Percentiles rank a stretch among this genome's conserved stretches.
Conservation (phyloP, 2,113 vertebrate genomes). For the Hippocampus comes region DNA sequence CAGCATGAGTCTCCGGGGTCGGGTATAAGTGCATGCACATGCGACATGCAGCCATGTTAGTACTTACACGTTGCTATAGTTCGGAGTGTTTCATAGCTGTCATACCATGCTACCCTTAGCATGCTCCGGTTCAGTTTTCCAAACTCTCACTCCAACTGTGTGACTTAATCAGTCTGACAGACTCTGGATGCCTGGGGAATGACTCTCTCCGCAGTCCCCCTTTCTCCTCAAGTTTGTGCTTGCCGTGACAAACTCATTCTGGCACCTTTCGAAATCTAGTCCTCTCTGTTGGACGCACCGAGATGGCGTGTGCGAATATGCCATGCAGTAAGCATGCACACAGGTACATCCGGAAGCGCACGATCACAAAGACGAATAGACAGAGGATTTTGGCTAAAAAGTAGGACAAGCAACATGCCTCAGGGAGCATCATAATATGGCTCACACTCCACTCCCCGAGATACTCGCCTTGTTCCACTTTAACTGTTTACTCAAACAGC, state of each 20-base stretch:
- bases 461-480: conserved; percentile 15
- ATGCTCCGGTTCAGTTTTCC: conserved; percentile 69
- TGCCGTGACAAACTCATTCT: conserved; percentile 81
- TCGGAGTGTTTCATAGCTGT: conserved; percentile 54
- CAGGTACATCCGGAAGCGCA: conserved; percentile 20
- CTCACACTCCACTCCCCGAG: conserved; percentile 30
- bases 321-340: conserved; percentile 24
- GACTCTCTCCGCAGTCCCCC: conserved; percentile 66
- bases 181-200: conserved; percentile 80
- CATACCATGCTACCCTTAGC: conserved; percentile 48
- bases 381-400: conserved; percentile 27
- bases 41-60: conserved; percentile 49
- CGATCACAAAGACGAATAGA: conserved; percentile 28
- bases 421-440: conserved; percentile 11
- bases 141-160: conserved; percentile 69
- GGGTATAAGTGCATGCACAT: conserved; percentile 57
- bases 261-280: conserved; percentile 76
- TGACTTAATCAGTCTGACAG: conserved; percentile 89
- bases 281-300: conserved; percentile 37
- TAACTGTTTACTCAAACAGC: conserved; percentile 33
- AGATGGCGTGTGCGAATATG: conserved; percentile 34
- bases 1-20: conserved; percentile 50
- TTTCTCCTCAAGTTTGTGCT: conserved; percentile 78
- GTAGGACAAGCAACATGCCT: conserved; percentile 9
- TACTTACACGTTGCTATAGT: conserved; percentile 50